These are phyloP conservation scores for Papilio glaucus DNA, from an alignment of 1,140 invertebrate species.

Conservation along the genomic window DNA sequence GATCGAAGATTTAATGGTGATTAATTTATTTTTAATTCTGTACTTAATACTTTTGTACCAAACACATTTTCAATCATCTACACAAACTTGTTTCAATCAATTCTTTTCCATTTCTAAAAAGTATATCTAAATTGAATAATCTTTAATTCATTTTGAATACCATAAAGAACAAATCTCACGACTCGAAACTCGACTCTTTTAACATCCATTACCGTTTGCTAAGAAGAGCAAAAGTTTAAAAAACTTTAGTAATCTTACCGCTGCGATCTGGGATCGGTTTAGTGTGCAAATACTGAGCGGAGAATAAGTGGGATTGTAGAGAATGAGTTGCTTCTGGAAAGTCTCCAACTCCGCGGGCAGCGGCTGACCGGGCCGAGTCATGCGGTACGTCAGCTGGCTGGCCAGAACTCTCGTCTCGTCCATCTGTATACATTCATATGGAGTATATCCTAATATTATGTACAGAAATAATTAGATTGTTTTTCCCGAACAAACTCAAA, in stretches of 20 bases:
- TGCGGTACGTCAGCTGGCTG: conserved; percentile 37
- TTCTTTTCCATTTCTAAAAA: no score
- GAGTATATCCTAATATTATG: no score
- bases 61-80: no score
- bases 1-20: no score
- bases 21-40: no score
- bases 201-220: background rate
- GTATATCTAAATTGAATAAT: no score
- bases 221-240: background rate
- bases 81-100: no score
- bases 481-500: no score
- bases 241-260: background rate
- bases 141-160: no score
- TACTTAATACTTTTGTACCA: no score
- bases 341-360: background rate
- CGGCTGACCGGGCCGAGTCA: background rate
- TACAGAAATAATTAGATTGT: background rate
- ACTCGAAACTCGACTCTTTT: no score
- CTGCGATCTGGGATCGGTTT: conserved; percentile 3
- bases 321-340: conserved; percentile 1
- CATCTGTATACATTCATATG: conserved; percentile 30
- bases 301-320: background rate
- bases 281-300: conserved; percentile 7
- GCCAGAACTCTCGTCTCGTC: conserved; percentile 33
- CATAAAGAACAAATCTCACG: no score